Evolutionary conservation across 1,140 invertebrate species (phyloP), one percentile per base, ranked within the genome.

Genomic region (Anagrus nilaparvatae): DNA sequence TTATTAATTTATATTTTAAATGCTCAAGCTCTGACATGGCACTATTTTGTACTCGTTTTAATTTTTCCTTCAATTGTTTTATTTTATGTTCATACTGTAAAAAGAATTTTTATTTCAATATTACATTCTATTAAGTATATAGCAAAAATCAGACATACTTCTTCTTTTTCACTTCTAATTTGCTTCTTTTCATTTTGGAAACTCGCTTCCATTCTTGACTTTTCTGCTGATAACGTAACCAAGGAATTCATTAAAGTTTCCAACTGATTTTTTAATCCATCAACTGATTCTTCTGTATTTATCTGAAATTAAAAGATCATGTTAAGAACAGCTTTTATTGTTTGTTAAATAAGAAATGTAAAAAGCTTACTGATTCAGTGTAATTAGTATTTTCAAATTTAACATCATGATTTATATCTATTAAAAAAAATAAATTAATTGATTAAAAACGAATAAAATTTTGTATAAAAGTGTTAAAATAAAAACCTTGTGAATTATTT

Each of bases 181-280:
- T 80, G 70, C 46, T 79, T 87, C 51, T 81, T 86, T 54, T 90
- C 86, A 18, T 76, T 73, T 53, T 85, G 78, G 66, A 87, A 88
- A 32, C 74, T 80, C 27, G 82, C 80, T 67, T 90, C 87, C 76
- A 88, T 81, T 43, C 79, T 77, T 9, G 81, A 78, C 58, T 89
- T 90, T 59, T 90, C 86, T 12, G 78, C 75, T 6, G 83, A 81
- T 12, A 91, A 63, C n/a, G 82, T 86, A 2, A 81, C 76, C 19
- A 91, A 55, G 3, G 85, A 85, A 50, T 78, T 69, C 56, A 80
- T 83, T 20, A 89, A 68, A 1, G 78, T 79, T 17, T 76, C 70
- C 10, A 90, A 47, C 46, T 77, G 72, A 44, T 48, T 54, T 52
- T 70, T 66, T 19, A 76, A 59, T 10, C 74, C 59, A 37, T 72